These are phyloP conservation scores for Calcarius ornatus DNA, from an alignment of 2,113 vertebrate species.

Conservation along the genomic window DNA sequence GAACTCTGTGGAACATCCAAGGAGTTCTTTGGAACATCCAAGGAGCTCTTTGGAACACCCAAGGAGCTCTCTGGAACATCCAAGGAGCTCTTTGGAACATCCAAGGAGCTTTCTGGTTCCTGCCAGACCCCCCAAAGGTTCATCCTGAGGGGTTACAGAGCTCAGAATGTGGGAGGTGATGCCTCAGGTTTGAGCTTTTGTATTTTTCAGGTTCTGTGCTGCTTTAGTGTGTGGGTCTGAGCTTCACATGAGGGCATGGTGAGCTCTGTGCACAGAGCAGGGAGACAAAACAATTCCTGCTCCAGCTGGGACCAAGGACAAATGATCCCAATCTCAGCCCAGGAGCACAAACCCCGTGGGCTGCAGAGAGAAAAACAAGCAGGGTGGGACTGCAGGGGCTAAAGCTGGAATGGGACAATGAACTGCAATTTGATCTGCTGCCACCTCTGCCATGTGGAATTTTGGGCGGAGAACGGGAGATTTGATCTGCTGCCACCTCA, in stretches of 20 bases:
- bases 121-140: background rate
- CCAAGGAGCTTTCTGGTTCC: background rate
- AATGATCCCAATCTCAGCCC: background rate
- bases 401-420: background rate
- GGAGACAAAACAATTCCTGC: background rate
- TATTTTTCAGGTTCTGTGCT: background rate
- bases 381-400: background rate
- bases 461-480: background rate
- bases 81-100: no score
- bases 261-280: background rate
- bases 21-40: no score
- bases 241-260: fast-evolving
- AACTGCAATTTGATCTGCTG: background rate
- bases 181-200: background rate
- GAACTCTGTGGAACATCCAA: no score
- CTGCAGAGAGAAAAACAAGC: background rate
- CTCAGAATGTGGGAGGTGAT: background rate
- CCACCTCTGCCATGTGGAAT: background rate
- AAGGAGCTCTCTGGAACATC: fast-evolving
- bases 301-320: background rate
- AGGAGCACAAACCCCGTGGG: background rate
- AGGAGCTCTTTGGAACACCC: no score
- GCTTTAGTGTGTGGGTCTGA: fast-evolving
- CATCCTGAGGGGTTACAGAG: background rate
- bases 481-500: background rate